Evolutionary conservation across 2,888 invertebrate genomes (phyloP), one percentile per base, ranked within the genome.

Genomic region (Tenthredo distinguenda): DNA sequence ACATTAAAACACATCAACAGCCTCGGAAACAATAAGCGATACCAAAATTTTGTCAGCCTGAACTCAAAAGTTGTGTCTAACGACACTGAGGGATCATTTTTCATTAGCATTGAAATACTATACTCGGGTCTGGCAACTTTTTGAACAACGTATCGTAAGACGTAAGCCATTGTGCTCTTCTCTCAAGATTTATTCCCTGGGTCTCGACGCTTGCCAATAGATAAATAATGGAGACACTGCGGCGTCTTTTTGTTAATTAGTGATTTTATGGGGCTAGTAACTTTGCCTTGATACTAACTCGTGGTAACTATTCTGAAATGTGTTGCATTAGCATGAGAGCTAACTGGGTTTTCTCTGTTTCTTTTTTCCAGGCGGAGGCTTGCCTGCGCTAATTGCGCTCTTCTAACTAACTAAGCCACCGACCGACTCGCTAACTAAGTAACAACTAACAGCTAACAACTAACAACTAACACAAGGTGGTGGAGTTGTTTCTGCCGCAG

Each of bases 381-480:
- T 71, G 7, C 68, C 68, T 34, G 83, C 68, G 83, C 71, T 83
- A 83, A 83, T 83, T 68, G 83, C 71, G 71, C 83, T 62, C 65
- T 71, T 47, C 83, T 47, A 50, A 83, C 83, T 68, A 83, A 83
- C 83, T 34, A 47, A 83, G 68, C 83, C 47, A 68, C 43, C 83
- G 81, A 71, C 77, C 34, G 37, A 21, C 31, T 47, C 65, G 83
- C 83, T 83, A 83, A 83, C 83, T 62, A 68, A 81, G 83, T 68
- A 83, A 65, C 65, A 65, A 68, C 50, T 71, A 71, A 83, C 81
- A 55, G 21, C 81, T 62, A 65, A 81, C 65, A 71, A 71, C 83
- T 81, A 83, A 83, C 83, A 81, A 81, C 81, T 81, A 77, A 77
- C 77, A n/a, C 77, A 55, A 55, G 77, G 77, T 77, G 77, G n/a